Evolutionary conservation across 2,888 invertebrate species (phyloP), one percentile per base, ranked within the genome.

Genomic region (Marronus borbonicus): DNA sequence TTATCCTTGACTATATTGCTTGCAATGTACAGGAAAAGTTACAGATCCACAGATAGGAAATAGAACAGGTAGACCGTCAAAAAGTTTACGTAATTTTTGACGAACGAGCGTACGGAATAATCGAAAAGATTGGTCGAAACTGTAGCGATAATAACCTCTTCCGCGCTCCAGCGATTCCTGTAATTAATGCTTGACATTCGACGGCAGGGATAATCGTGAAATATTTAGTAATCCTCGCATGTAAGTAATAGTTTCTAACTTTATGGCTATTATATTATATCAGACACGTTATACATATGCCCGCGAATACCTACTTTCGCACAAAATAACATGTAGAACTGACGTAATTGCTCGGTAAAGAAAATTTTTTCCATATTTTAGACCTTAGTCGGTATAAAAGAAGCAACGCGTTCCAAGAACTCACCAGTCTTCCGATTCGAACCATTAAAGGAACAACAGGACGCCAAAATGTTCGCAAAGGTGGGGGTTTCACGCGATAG

Each of bases 171-270:
- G 36, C 36, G 70, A 70, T 17, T n/a, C n/a, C 70, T 17, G 8
- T 70, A 70, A 70, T 70, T 70, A 24, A 52, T 55, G 36, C 70
- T 70, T 70, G 70, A 70, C 70, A 70, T 70, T 58, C 17, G 44
- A 20, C 36, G 20, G 12, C 39, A 12, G 58, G 55, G 17, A 24
- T n/a, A 36, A 58, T 72, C 58, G 72, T 49, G 49, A 50, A 17
- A 58, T 24, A 72, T 58, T 72, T 44, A 72, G 72, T 44, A 72
- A 72, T 58, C 52, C 36, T 72, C 58, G 72, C 72, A 72, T 44
- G 58, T 36, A 60, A 60, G 44, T 72, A 72, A 49, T 44, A 44
- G 44, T 44, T 44, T 44, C 44, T 44, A 44, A 44, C 44, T 2
- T 44, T 44, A 44, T 12, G 8, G 8, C 10, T 44, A 44, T 14